These are phyloP conservation scores for Theocolax elegans DNA, from an alignment of 1,140 invertebrate species.

Conservation along the genomic window DNA sequence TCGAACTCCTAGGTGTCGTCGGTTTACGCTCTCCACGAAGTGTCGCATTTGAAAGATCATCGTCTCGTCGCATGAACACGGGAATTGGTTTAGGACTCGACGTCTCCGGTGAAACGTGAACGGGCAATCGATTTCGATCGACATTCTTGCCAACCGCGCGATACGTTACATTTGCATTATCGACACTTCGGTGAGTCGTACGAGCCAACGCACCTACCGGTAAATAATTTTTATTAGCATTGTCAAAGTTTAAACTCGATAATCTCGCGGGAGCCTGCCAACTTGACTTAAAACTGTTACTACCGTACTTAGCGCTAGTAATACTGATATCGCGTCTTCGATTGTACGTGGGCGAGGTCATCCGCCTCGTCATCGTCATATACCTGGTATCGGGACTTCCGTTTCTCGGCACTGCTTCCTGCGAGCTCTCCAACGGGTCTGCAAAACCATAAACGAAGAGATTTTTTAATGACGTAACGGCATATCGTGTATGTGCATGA, in stretches of 20 bases:
- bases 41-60: too few species aligned
- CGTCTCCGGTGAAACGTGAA: not conserved
- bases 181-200: not conserved
- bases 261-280: not conserved
- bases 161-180: not conserved
- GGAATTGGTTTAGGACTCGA: too few species aligned
- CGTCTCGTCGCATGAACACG: too few species aligned
- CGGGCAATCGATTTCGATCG: too few species aligned
- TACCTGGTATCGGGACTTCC: conserved; percentile 61
- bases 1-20: too few species aligned
- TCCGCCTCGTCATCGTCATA: conserved; percentile 44
- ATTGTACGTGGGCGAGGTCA: conserved; percentile 10
- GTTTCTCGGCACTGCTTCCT: conserved; percentile 7
- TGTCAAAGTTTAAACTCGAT: conserved; percentile 6
- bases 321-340: conserved; percentile 32
- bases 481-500: too few species aligned
- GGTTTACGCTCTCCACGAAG: too few species aligned
- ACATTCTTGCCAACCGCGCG: too few species aligned
- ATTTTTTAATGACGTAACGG: conserved; percentile 37
- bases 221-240: conserved; percentile 21
- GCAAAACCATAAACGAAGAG: conserved; percentile 28
- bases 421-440: conserved; percentile 36
- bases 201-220: conserved; percentile 15
- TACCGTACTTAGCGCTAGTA: conserved; percentile 35
- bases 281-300: conserved; percentile 7